Percentiles rank a stretch among this genome's conserved stretches.
Conservation (phyloP, 2,888 invertebrate species). For the Sisyra nigra region DNA sequence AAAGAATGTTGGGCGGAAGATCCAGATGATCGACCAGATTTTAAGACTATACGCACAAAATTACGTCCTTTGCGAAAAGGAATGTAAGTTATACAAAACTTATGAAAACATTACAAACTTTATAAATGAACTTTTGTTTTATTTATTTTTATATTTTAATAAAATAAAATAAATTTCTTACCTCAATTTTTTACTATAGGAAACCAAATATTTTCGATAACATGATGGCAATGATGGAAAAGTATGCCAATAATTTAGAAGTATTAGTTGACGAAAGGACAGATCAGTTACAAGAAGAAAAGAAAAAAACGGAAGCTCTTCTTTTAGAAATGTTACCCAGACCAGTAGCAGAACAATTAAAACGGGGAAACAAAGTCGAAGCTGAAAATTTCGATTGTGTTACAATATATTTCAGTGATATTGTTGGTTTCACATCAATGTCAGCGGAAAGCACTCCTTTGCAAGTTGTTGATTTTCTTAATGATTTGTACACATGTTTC, state of each 20-base stretch:
- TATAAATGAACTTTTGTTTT: background rate
- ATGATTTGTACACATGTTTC: slow-evolving; percentile 88
- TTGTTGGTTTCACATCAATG: slow-evolving; percentile 85
- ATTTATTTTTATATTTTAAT: too few relatives aligned
- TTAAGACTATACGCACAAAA: slow-evolving; percentile 61
- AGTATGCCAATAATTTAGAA: slow-evolving; percentile 90
- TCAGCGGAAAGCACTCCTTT: slow-evolving; percentile 82
- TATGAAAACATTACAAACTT: background rate
- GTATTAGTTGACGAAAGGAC: slow-evolving; percentile 86
- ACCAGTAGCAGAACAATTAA: slow-evolving; percentile 84
- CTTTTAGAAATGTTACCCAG: slow-evolving; percentile 78
- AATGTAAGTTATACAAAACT: slow-evolving; percentile 52
- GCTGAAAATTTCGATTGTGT: slow-evolving; percentile 83
- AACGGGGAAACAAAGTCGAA: slow-evolving; percentile 75
- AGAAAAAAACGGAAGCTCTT: slow-evolving; percentile 86
- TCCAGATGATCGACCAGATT: slow-evolving; percentile 66
- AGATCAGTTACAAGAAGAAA: slow-evolving; percentile 85
- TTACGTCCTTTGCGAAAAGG: slow-evolving; percentile 73
- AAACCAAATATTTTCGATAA: slow-evolving; percentile 94
- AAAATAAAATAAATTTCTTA: too few relatives aligned
- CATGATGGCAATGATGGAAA: slow-evolving; percentile 97
- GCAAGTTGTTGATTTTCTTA: slow-evolving; percentile 82
- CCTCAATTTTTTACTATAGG: slow-evolving; percentile 30
- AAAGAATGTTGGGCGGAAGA: slow-evolving; percentile 80
- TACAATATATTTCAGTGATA: slow-evolving; percentile 90